Base-by-base conservation (phyloP, 2,888 invertebrate species). In the Bombylius discolor region DNA sequence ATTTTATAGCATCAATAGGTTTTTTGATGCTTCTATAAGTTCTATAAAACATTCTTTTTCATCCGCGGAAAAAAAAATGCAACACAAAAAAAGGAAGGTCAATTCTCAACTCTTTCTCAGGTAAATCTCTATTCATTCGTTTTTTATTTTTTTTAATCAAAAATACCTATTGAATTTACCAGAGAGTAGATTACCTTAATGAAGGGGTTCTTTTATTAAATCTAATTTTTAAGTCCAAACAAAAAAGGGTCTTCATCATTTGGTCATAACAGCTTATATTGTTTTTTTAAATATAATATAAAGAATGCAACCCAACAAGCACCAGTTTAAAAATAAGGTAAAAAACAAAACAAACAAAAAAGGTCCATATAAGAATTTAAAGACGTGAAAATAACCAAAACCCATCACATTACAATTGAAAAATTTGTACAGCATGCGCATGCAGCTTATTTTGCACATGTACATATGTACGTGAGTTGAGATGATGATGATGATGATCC, bases 191-290 rank as follows among this genome's bases (percentile, higher is more conserved):
- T 58, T 52, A 51, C 50, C 49, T 49, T 31, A 36, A 44, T n/a
- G 23, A 45, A 51, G 45, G 42, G 51, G 51, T 51, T 51, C 42
- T 51, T 14, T 32, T 32, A 11, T 44, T 39, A 46, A 42, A n/a
- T 36, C 50, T 36, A 23, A 47, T 47, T 23, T 23, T 23, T 23
- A 23, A 23, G 23, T 23, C 23, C 23, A 23, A 36, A 36, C 36
- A 36, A 33, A 47, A 33, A 51, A 47, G 51, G 53, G 56, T 55
- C 52, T 52, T 55, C 31, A 55, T 55, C 31, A 55, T 52, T 47
- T 9, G 56, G 50, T 55, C 55, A 52, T 59, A 59, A 56, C 56
- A 56, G 59, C 59, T 59, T 59, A 59, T 59, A 23, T 23, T 23
- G 23, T 23, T 23, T 23, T 23, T 23, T 23, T n/a, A n/a, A n/a